Evolutionary conservation across 2,113 vertebrate species (phyloP), one percentile per base, ranked within the genome.

Genomic region (Pao palembangensis): DNA sequence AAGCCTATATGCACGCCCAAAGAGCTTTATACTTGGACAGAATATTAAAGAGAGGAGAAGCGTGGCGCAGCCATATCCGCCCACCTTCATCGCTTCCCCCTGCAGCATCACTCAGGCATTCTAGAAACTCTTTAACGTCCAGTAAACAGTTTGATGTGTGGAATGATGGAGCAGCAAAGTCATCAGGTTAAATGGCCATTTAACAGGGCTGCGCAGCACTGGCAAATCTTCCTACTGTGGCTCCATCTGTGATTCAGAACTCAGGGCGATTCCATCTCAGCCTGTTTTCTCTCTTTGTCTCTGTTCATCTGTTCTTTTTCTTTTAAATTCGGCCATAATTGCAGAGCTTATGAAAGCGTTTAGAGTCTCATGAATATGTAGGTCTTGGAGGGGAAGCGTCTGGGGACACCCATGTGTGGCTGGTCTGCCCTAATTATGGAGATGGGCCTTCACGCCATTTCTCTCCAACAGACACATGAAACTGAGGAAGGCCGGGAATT

Each of bases 311-410:
- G 48, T 66, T 46, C 44, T n/a, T 13, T 44, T 46, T 46, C 12
- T 46, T 46, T 46, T 8, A 15, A 46, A 46, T n/a, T n/a, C 64
- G 47, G 72, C 77, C 72, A 66, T 82, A 85, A 88, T 86, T 85
- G 75, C 70, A 65, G 78, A 69, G 63, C 80, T 79, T 74, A 81
- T 81, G 72, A 81, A 84, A 79, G 81, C 47, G 41, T 84, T 87
- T 86, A 87, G 55, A 73, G 67, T 65, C 75, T 83, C 87, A 87
- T 88, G 80, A 87, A 88, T 88, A 88, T 87, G 87, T 84, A 86
- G 71, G 63, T 70, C 58, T 80, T 69, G 18, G 73, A 84, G 71
- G 79, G 78, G 66, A 80, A 76, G 76, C 75, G 79, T 86, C 82
- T 70, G 74, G 82, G 82, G 84, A 81, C 69, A 80, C 84, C 82